Conservation (phyloP, 2,113 vertebrate genomes). For the Deroptyus accipitrinus region DNA sequence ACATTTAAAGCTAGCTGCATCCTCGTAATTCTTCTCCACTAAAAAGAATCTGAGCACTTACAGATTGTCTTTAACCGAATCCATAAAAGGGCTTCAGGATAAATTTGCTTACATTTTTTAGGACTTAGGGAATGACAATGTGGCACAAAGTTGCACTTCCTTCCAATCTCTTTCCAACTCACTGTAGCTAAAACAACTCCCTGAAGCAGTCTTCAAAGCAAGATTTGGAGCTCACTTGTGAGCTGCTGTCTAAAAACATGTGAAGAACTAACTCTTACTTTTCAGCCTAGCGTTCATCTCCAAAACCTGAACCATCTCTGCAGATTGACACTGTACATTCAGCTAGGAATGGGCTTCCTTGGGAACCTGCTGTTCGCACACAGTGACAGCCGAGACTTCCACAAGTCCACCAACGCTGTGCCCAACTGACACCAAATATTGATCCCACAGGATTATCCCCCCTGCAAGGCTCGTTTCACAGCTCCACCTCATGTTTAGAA, state of each 20-base stretch:
- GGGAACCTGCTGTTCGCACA: background rate
- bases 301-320: background rate
- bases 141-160: background rate
- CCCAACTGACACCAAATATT: background rate
- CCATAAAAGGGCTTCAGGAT: background rate
- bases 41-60: background rate
- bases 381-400: background rate
- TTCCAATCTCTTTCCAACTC: background rate
- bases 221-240: background rate
- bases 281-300: background rate
- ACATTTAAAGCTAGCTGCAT: background rate
- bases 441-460: background rate
- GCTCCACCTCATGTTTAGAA: background rate
- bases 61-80: background rate
- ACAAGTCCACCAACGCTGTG: rapidly evolving
- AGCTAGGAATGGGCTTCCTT: background rate
- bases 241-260: background rate
- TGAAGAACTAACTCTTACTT: background rate
- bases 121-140: background rate
- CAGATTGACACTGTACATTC: background rate
- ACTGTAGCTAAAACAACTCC: background rate
- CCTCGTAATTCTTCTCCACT: background rate
- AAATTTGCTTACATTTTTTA: background rate
- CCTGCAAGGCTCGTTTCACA: background rate
- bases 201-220: background rate